Conservation (phyloP, 2,113 vertebrate species). For the Pongo pygmaeus region DNA sequence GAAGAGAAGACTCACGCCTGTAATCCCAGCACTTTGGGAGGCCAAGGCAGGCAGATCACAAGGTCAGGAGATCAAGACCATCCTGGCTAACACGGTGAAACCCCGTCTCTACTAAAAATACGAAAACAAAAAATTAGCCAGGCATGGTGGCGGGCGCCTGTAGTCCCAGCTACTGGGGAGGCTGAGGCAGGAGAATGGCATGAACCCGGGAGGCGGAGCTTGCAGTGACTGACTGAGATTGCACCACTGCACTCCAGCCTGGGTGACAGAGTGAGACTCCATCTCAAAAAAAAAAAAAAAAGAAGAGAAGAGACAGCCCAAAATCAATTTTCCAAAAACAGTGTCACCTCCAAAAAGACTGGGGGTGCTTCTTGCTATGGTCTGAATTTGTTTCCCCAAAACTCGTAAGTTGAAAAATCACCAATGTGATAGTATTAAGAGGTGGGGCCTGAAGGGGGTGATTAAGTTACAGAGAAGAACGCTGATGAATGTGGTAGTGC, state of each 20-base stretch:
- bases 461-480: neutral
- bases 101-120: no score
- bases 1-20: neutral
- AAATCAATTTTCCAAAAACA: slow-evolving; percentile 8
- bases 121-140: no score
- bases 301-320: neutral
- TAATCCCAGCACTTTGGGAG: no score
- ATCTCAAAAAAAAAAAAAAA: neutral
- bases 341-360: neutral
- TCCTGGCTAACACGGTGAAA: no score
- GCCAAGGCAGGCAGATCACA: rapidly evolving
- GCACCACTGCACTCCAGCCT: no score
- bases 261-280: no score
- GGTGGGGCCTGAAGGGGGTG: neutral
- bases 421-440: neutral
- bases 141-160: no score
- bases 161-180: no score
- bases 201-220: no score
- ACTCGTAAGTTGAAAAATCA: neutral
- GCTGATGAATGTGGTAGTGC: neutral
- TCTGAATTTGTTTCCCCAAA: neutral
- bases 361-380: neutral
- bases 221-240: no score
- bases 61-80: no score
- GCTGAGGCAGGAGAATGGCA: no score